These are phyloP conservation scores for Dryobota labecula DNA, from an alignment of 2,888 invertebrate genomes.

Conservation along the genomic window DNA sequence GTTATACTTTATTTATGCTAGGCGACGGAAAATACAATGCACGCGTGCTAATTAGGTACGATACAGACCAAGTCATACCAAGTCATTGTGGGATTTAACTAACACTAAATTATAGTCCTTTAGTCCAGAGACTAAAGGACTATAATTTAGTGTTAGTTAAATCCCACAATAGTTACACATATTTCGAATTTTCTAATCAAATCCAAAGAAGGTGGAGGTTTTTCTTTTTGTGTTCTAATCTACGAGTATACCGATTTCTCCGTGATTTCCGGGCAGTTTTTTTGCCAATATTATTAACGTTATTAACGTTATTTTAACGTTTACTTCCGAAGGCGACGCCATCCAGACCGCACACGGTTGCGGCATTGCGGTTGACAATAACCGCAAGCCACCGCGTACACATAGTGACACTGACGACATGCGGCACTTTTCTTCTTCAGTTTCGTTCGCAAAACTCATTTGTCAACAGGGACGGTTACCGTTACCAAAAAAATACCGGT, in stretches of 20 bases:
- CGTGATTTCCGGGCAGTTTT: too few relatives aligned
- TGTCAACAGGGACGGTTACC: too few relatives aligned
- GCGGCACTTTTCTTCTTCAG: background rate
- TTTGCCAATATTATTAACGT: too few relatives aligned
- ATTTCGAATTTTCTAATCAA: background rate
- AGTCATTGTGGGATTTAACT: background rate
- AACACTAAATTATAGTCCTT: background rate
- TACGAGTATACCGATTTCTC: too few relatives aligned
- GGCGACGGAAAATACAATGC: too few relatives aligned
- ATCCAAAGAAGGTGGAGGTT: background rate
- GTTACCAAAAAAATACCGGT: too few relatives aligned
- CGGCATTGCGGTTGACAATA: background rate
- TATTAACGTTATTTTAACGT: too few relatives aligned
- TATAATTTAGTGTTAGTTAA: background rate
- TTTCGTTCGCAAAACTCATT: too few relatives aligned
- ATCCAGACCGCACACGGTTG: background rate
- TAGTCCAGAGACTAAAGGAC: background rate
- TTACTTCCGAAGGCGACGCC: background rate
- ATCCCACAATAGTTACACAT: background rate
- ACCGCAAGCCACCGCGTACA: too few relatives aligned
- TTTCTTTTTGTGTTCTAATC: background rate
- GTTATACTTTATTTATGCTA: too few relatives aligned
- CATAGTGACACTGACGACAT: background rate
- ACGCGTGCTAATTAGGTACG: background rate
- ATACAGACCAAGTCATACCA: background rate